Base-by-base conservation (phyloP, 2,113 vertebrate genomes). In the Stigmatopora argus region DNA sequence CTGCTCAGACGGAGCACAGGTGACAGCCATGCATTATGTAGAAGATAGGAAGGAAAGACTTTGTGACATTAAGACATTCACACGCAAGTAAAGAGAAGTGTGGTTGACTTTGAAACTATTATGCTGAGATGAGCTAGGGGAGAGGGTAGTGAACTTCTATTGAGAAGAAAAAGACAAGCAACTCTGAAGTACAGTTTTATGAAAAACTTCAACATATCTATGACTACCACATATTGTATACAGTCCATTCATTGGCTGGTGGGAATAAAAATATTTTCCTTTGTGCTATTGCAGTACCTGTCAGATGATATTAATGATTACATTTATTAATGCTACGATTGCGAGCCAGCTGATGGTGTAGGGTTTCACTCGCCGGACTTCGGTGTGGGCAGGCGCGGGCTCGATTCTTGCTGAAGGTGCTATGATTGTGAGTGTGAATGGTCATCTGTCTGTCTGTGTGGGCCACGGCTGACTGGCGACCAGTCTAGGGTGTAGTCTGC, bases 21-120 rank as follows among this genome's bases (percentile, higher is more conserved):
- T 88, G 88, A 87, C 87, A 90, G 80, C 69, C 70, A 86, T 89
- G 82, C 64, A 85, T 90, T 70, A 88, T 88, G 78, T 75, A 90
- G 83, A 71, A 49, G 57, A 52, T 26, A 62, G 69, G 67, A 77
- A 83, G 70, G 74, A 63, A 80, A 64, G 67, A 64, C 64, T 67
- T 65, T 87, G 83, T 83, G 87, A 79, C 77, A 73, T 67, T 82
- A 64, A 84, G 71, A 85, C 83, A 83, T 87, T 83, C 84, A 85
- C 80, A 70, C 77, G 76, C 77, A 77, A 79, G 74, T 49, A 51
- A 70, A 51, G 66, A 59, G 57, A 70, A 41, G 66, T 64, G 51
- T 68, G 75, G 63, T 46, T 73, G 53, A 55, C 66, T 73, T 65
- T 51, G 59, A 59, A 64, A 70, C 74, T 69, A 78, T 78, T 78